These are phyloP conservation scores for Saccostrea cuccullata DNA, from an alignment of 1,140 invertebrate genomes.

Conservation along the genomic window DNA sequence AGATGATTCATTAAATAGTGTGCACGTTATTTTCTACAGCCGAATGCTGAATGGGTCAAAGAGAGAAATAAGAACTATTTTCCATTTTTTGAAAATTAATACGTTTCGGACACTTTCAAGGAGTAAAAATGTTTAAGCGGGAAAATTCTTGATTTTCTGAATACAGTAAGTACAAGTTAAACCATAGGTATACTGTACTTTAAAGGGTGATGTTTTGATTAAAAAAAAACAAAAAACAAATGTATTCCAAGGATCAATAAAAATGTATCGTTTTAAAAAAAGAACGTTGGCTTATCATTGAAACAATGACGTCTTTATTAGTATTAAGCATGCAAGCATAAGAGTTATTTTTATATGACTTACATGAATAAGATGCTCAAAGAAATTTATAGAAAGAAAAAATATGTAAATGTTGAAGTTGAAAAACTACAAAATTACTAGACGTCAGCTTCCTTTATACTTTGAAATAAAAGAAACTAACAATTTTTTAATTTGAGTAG, in stretches of 20 bases:
- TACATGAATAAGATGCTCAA: too few species aligned
- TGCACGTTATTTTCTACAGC: neutral
- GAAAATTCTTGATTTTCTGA: neutral
- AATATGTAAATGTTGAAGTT: too few species aligned
- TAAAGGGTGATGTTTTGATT: neutral
- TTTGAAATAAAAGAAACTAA: too few species aligned
- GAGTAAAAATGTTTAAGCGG: neutral
- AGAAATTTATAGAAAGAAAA: too few species aligned
- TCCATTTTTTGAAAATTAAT: neutral
- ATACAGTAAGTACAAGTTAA: neutral
- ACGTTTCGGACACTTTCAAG: neutral
- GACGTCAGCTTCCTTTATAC: too few species aligned
- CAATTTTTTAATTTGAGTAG: too few species aligned
- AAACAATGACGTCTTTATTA: too few species aligned
- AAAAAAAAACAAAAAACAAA: neutral
- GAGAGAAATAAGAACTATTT: neutral
- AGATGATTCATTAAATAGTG: constrained; percentile 9
- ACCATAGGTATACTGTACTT: neutral
- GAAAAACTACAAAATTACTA: too few species aligned
- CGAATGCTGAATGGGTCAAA: neutral
- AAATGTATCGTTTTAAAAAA: neutral
- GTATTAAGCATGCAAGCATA: neutral
- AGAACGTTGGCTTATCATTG: too few species aligned
- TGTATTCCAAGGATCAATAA: neutral
- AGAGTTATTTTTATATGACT: neutral